Evolutionary conservation across 2,113 vertebrate species (phyloP).

Genomic region (Petrocephalus zakoni): DNA sequence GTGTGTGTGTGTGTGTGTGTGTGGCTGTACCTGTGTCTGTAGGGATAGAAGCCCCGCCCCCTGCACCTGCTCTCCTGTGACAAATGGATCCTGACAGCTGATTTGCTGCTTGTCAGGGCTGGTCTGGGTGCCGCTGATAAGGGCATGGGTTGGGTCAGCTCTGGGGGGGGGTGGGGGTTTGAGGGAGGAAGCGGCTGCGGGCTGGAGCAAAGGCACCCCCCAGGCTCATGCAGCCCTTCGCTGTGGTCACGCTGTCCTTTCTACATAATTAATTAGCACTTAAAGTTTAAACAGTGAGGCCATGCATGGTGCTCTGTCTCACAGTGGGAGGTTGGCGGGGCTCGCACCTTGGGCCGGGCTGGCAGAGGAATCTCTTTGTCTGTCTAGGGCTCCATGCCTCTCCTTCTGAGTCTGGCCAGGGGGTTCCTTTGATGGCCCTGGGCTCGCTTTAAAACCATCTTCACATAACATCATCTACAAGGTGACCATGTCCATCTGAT

Average conservation of each 20-base stretch:
- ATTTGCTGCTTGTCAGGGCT: slow-evolving; percentile 54
- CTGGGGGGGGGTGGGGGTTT: neutral
- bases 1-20: neutral
- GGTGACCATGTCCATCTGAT: neutral
- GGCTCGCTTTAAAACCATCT: neutral
- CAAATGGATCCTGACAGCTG: slow-evolving; percentile 53
- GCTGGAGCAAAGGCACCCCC: neutral
- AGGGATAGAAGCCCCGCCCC: neutral
- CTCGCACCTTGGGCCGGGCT: neutral
- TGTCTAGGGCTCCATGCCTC: neutral
- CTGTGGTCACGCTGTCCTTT: neutral
- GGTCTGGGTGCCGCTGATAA: slow-evolving; percentile 43
- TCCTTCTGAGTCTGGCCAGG: neutral
- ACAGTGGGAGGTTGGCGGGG: neutral
- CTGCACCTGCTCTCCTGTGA: slow-evolving; percentile 29
- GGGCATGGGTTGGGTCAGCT: slow-evolving; percentile 8
- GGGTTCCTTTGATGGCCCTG: neutral
- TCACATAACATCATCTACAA: neutral
- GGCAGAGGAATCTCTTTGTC: neutral
- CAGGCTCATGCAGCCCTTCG: neutral
- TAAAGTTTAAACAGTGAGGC: neutral
- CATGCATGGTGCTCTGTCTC: neutral
- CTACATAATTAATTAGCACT: neutral
- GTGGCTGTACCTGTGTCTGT: slow-evolving; percentile 3
- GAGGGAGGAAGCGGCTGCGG: neutral